A percentile compares a stretch with the other conserved stretches of the same genome.
phyloP scores from a whole-genome alignment of 1,140 invertebrate genomes.

The Brachionus sp. region DNA sequence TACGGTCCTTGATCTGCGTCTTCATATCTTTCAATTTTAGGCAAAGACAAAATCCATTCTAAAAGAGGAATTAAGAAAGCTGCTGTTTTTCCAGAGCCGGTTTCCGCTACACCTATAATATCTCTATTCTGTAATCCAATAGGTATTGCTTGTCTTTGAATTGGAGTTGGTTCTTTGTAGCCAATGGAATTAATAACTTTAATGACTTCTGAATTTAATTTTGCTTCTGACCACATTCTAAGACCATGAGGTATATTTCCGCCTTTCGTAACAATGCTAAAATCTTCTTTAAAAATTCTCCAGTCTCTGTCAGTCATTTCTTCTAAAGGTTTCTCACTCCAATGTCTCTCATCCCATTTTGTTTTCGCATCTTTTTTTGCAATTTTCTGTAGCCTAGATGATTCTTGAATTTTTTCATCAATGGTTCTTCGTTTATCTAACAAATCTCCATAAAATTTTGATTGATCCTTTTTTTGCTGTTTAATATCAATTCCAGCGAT shows the following conservation, averaged over 20 bases:
- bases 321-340: slow-evolving; percentile 85
- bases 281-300: slow-evolving; percentile 99
- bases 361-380: slow-evolving; percentile 95
- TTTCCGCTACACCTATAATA: slow-evolving; percentile 98
- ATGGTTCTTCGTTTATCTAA: slow-evolving; percentile 90
- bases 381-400: slow-evolving; percentile 84
- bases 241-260: slow-evolving; percentile 95
- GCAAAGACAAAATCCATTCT: slow-evolving; percentile 94
- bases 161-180: slow-evolving; percentile 96
- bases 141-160: slow-evolving; percentile 97
- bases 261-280: slow-evolving; percentile 97
- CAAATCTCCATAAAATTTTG: slow-evolving; percentile 94
- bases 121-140: slow-evolving; percentile 96
- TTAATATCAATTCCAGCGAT: slow-evolving; percentile 90
- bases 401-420: slow-evolving; percentile 95
- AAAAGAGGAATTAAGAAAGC: slow-evolving; percentile 95
- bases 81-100: slow-evolving; percentile 94
- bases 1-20: slow-evolving; percentile 88
- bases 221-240: slow-evolving; percentile 86
- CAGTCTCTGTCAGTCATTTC: slow-evolving; percentile 99
- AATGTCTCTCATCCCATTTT: slow-evolving; percentile 97
- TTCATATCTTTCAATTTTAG: slow-evolving; percentile 83
- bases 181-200: slow-evolving; percentile 93
- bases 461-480: slow-evolving; percentile 92
- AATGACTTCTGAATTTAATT: slow-evolving; percentile 82